phyloP scores from a whole-genome alignment of 2,797 vertebrate genomes.

The Myripristis murdjan region DNA sequence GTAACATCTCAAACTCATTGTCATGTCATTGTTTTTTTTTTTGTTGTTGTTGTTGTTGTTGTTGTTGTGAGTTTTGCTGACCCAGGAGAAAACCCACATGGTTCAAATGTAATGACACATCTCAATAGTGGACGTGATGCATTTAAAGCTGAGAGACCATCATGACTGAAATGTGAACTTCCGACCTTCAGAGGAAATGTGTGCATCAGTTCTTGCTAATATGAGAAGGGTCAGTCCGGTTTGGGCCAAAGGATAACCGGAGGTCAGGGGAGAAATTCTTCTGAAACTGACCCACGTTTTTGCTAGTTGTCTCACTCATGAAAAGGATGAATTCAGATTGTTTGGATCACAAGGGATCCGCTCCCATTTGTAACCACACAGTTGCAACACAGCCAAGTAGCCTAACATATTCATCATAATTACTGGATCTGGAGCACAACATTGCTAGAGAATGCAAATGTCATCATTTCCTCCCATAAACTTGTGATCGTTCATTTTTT shows the following conservation, averaged over 20 bases:
- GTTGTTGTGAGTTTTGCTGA: slow-evolving; percentile 9
- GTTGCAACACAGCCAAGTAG: background rate
- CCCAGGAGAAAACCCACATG: background rate
- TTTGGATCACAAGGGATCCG: background rate
- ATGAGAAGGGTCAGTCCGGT: too few species aligned
- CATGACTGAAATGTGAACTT: slow-evolving; percentile 49
- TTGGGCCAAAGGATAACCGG: slow-evolving; percentile 13
- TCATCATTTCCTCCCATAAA: background rate
- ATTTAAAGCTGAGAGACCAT: slow-evolving; percentile 16
- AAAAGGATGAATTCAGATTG: background rate
- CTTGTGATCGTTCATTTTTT: slow-evolving; percentile 2
- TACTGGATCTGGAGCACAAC: background rate
- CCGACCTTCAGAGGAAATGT: slow-evolving; percentile 5
- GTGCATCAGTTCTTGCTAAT: background rate
- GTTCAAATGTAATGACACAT: slow-evolving; percentile 22
- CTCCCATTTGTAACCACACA: background rate
- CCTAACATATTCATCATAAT: background rate
- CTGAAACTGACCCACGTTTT: slow-evolving; percentile 22
- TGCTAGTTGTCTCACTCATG: background rate
- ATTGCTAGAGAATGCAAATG: background rate
- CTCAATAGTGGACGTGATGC: slow-evolving; percentile 17
- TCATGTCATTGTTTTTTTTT: slow-evolving; percentile 2
- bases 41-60: too few species aligned
- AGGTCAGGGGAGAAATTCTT: slow-evolving; percentile 29
- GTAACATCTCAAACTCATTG: background rate